Evolutionary conservation across 64 coral and sea anemone genomes (phyloP).

Genomic region (Acropora tenuis): DNA sequence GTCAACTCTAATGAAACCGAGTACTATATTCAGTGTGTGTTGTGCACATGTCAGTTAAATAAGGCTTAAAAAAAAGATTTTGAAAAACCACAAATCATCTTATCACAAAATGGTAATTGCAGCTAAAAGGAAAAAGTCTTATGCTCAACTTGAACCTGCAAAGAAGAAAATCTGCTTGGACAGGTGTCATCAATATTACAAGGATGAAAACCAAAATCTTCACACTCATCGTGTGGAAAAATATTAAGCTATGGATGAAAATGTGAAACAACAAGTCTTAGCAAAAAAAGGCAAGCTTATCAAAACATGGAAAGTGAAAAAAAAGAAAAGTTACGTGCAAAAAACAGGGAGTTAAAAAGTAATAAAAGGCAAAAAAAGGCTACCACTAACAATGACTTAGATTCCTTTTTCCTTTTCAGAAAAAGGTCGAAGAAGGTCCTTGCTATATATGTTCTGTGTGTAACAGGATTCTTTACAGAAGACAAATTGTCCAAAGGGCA

Average conservation of each 20-base stretch:
- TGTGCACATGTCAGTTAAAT: conserved; percentile 4
- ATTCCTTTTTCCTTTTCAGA: conserved; percentile 7
- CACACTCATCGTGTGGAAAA: background rate
- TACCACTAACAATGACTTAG: conserved; percentile 11
- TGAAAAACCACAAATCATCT: conserved; percentile 3
- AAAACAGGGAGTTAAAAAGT: background rate
- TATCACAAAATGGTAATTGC: background rate
- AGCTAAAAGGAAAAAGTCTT: background rate
- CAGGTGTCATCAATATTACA: background rate
- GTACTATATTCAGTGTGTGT: background rate
- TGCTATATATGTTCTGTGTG: conserved; percentile 63
- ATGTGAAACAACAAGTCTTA: conserved; percentile 5
- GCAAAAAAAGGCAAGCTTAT: conserved; percentile 11
- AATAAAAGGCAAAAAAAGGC: background rate
- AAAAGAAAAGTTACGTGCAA: conserved; percentile 15
- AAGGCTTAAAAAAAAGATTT: background rate
- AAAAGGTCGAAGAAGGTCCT: conserved; percentile 62
- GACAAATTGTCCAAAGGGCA: conserved; percentile 54
- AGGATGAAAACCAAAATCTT: conserved; percentile 31
- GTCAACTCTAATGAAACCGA: conserved; percentile 12
- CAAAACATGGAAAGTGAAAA: background rate
- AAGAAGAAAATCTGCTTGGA: conserved; percentile 25
- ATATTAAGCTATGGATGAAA: conserved; percentile 15
- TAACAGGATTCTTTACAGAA: conserved; percentile 45
- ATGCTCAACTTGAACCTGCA: conserved; percentile 14